Evolutionary conservation across 1,140 invertebrate genomes (phyloP).

Genomic region (Daktulosphaira vitifoliae): DNA sequence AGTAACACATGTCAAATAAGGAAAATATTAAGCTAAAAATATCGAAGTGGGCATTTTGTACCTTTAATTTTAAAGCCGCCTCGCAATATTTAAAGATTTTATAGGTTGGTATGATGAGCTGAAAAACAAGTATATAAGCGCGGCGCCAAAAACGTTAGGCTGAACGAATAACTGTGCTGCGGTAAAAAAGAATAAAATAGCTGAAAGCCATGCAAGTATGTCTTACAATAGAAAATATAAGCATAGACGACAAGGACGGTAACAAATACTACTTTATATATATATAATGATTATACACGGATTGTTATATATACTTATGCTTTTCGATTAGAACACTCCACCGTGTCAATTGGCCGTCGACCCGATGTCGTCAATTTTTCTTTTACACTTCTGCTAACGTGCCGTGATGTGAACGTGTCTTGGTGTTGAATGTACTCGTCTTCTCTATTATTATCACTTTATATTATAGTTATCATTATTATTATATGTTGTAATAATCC

Average conservation of each 20-base stretch:
- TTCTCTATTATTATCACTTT: background rate
- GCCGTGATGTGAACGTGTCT: constrained; percentile 31
- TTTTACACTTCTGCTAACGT: constrained; percentile 5
- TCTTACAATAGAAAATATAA: background rate
- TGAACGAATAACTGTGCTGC: too few species aligned
- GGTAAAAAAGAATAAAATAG: too few species aligned
- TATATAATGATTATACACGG: constrained; percentile 7
- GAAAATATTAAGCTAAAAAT: too few species aligned
- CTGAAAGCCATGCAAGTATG: background rate
- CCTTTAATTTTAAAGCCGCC: too few species aligned
- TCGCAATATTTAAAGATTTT: too few species aligned
- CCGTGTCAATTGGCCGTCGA: constrained; percentile 33
- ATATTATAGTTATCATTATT: too few species aligned
- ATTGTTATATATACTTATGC: too few species aligned
- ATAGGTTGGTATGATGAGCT: too few species aligned
- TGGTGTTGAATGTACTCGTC: constrained; percentile 2
- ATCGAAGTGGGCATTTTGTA: too few species aligned
- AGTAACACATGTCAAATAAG: too few species aligned
- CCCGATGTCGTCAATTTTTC: constrained; percentile 1
- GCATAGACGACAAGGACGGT: background rate
- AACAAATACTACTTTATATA: background rate
- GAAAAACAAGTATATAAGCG: too few species aligned
- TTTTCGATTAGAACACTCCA: constrained; percentile 26
- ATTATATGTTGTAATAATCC: constrained; percentile 8
- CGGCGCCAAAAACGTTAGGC: too few species aligned